Base-by-base conservation (phyloP, 2,797 vertebrate species). In the Cossypha dichroa region DNA sequence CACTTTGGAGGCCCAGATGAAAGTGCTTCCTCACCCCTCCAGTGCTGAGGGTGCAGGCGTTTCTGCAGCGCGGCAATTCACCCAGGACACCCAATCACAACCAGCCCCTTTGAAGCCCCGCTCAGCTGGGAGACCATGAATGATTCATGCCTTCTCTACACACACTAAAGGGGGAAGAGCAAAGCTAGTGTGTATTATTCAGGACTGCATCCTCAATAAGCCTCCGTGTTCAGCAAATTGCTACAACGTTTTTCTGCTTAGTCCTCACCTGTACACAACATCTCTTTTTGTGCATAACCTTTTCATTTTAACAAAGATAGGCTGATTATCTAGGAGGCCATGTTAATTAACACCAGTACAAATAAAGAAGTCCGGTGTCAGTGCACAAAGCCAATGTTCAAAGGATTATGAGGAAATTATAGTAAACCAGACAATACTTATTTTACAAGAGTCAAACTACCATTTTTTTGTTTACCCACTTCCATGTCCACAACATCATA, bases 61-160 rank as follows among this genome's bases (percentile, higher is more conserved):
- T 98, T 98, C 98, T 98, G 98, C 97, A 95, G 98, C 95, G 55
- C 96, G 95, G 98, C 98, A 98, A 99, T 99, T 98, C 98, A 98
- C 98, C 98, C 98, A 98, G 98, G 98, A 98, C 97, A 96, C 97
- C 98, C 98, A 98, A 98, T 98, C 98, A 98, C 98, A 98, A 98
- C 96, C 98, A 98, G 97, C 98, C 98, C 98, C 98, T 99, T 98
- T 99, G 98, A 99, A 99, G 98, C 98, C 98, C 97, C 84, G 98
- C 98, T 98, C 98, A 98, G 98, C 98, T 98, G 98, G 98, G 98
- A 98, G 98, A 98, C 98, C 98, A 98, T 99, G 98, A 99, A 99
- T 99, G 97, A 99, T 99, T 98, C 98, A 99, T 99, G 98, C 98
- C 96, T 98, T 98, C 98, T 98, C 98, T 97, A 98, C 98, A 98